Percentiles rank a stretch among this genome's conserved stretches.
Evolutionary conservation across 2,888 invertebrate genomes (phyloP).

Genomic region (Caenorhabditis parvicauda): DNA sequence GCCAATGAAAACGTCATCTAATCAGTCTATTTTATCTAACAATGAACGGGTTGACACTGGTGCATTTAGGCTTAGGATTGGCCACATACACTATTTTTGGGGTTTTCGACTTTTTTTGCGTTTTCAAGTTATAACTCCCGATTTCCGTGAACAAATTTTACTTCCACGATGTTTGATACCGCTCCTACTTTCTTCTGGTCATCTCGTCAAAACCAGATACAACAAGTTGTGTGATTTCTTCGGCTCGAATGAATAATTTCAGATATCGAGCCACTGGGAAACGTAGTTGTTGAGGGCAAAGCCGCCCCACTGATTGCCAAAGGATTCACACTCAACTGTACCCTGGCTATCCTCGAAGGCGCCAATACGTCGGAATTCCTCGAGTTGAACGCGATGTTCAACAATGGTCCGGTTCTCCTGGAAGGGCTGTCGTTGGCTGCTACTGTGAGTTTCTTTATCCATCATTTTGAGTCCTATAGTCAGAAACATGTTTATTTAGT

Average conservation of each 20-base stretch:
- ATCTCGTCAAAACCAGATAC: neutral
- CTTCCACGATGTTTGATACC: too few relatives aligned
- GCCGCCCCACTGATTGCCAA: conserved; percentile 13
- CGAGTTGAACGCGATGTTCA: conserved; percentile 39
- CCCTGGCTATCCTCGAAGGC: conserved; percentile 16
- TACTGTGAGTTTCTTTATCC: conserved; percentile 1
- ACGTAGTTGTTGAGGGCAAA: conserved; percentile 28
- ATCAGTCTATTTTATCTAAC: too few relatives aligned
- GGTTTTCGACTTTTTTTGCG: too few relatives aligned
- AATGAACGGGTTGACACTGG: too few relatives aligned
- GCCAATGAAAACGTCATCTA: too few relatives aligned
- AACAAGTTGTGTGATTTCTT: neutral
- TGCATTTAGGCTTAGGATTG: too few relatives aligned
- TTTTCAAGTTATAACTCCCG: too few relatives aligned
- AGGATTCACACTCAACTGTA: conserved; percentile 19
- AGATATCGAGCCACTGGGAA: conserved; percentile 37
- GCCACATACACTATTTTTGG: too few relatives aligned
- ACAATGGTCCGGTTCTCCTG: conserved; percentile 36
- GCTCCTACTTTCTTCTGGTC: too few relatives aligned
- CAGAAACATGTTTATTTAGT: neutral
- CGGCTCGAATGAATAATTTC: too few relatives aligned
- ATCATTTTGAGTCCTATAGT: neutral
- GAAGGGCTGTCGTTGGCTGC: conserved; percentile 20
- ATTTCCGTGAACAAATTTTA: neutral
- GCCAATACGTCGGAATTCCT: conserved; percentile 22